Base-by-base conservation (phyloP, 2,888 invertebrate species). In the Luffia ferchaultella region DNA sequence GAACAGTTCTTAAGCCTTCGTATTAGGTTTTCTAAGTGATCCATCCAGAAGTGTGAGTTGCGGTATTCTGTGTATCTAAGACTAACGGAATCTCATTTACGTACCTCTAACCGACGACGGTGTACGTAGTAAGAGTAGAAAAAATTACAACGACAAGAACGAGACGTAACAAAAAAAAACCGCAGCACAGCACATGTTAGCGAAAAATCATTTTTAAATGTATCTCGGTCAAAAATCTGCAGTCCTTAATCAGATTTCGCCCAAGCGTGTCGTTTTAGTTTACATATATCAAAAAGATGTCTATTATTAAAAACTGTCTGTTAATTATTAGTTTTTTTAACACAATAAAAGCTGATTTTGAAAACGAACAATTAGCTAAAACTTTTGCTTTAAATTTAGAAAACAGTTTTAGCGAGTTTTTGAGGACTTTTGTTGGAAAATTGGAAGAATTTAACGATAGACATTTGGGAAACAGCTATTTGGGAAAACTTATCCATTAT, bases 361-460 rank as follows among this genome's bases (percentile, higher is more conserved):
- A 3, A 12, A 12, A 30, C 30, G 30, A 12, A 3, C 30, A 30
- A 7, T 30, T 30, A 30, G 30, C 30, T 3, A 30, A 12, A 30
- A 30, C 3, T 12, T 12, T 30, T 3, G 30, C 30, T 7, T 12
- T 7, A 12, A 30, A 30, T 12, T 30, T 76, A 18, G 64, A 68
- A 50, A 52, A 55, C 30, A 70, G 63, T 56, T 55, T 76, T 1
- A 57, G 60, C 42, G 67, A 70, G 49, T 66, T 57, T 51, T 55
- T 62, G 0, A 16, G 16, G 56, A 57, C 46, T 58, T 50, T 54
- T 51, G 68, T 0, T 60, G 68, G 0, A 57, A 58, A 46, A 65
- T 54, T 82, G 18, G 73, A 74, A 45, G 56, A 61, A 19, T 68
- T 74, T n/a, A 79, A 80, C 53, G 77, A 80, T 60, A 56, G 56